Percentiles rank a stretch among this genome's conserved stretches.
Evolutionary conservation across 2,888 invertebrate species (phyloP).

Genomic region (Eurois occulta): DNA sequence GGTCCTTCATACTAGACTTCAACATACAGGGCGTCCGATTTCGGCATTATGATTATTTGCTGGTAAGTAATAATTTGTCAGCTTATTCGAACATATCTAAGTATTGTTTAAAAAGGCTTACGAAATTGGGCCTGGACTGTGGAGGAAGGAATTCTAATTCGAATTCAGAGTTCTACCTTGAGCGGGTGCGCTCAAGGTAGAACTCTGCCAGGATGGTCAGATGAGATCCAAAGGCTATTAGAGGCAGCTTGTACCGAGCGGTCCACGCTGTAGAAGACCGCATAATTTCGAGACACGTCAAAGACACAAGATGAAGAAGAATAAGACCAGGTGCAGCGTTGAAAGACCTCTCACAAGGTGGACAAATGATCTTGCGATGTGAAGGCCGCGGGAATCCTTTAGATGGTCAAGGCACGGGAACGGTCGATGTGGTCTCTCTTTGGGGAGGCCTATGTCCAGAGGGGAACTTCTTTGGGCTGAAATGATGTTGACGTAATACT

Average conservation of each 20-base stretch:
- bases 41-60: conserved; percentile 83
- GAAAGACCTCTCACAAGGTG: background rate
- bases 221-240: background rate
- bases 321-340: background rate
- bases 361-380: background rate
- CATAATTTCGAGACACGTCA: background rate
- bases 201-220: background rate
- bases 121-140: background rate
- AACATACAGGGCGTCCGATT: conserved; percentile 87
- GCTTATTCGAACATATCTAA: background rate
- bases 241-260: background rate
- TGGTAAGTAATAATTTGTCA: conserved; percentile 71
- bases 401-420: background rate
- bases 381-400: background rate
- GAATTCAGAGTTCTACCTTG: too few relatives aligned
- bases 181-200: background rate
- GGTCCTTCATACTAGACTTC: conserved; percentile 87
- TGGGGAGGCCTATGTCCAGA: background rate
- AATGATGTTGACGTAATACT: background rate
- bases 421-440: background rate
- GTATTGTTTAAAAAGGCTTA: background rate
- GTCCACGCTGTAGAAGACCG: background rate
- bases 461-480: background rate
- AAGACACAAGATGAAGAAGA: too few relatives aligned
- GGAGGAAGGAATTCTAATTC: background rate